Evolutionary conservation across 2,888 invertebrate genomes (phyloP).

Genomic region (Pollenia griseotomentosa): DNA sequence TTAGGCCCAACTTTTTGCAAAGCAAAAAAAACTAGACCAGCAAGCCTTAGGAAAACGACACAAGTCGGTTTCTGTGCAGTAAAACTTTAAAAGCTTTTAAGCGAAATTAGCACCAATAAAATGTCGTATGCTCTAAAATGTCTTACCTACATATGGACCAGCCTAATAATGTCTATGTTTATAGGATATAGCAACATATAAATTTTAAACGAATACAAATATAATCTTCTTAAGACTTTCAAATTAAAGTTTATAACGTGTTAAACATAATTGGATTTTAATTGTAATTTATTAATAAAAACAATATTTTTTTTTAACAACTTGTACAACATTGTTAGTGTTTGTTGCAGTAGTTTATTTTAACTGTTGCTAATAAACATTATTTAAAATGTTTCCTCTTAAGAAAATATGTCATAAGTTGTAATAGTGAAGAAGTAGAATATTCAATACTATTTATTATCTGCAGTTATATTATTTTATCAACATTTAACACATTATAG

Average conservation of each 20-base stretch:
- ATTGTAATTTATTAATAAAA: conserved; percentile 28
- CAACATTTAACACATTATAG: no score
- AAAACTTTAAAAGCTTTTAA: no score
- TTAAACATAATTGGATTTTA: conserved; percentile 16
- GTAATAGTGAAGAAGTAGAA: neutral
- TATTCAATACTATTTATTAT: neutral
- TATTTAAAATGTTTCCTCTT: neutral
- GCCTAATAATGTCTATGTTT: neutral
- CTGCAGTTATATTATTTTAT: no score
- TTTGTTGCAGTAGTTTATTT: conserved; percentile 1
- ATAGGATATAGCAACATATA: neutral
- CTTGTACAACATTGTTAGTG: conserved; percentile 14
- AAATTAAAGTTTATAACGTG: conserved; percentile 37
- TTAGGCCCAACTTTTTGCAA: no score
- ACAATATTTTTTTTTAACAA: neutral
- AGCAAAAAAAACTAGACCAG: no score
- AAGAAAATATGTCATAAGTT: conserved; percentile 23
- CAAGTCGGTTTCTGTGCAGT: no score
- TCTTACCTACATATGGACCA: neutral
- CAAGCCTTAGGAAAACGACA: no score
- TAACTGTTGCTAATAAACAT: neutral
- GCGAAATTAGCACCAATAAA: no score
- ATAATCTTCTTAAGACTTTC: conserved; percentile 11
- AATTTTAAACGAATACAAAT: neutral
- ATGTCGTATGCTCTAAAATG: no score